These are phyloP conservation scores for Jaculus jaculus DNA, from an alignment of 2,113 vertebrate species.

Conservation along the genomic window DNA sequence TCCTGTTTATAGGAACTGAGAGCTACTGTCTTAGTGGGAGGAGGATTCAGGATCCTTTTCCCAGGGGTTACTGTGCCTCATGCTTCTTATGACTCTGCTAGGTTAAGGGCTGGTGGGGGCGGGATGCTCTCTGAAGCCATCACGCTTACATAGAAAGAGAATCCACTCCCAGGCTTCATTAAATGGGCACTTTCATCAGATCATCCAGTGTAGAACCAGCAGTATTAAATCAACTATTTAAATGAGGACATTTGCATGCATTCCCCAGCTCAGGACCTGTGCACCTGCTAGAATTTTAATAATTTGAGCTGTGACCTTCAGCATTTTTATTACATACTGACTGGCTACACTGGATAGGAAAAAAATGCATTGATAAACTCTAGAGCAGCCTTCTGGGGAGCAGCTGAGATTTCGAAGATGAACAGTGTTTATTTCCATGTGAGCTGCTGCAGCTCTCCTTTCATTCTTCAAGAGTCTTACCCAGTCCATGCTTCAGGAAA, in stretches of 20 bases:
- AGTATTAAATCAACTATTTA: conserved; percentile 43
- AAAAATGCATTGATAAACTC: background rate
- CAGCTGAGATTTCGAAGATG: conserved; percentile 8
- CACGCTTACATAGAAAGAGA: background rate
- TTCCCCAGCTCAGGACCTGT: background rate
- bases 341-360: background rate
- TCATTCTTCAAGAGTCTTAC: background rate
- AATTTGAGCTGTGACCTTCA: conserved; percentile 33
- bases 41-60: background rate
- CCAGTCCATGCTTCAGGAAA: background rate
- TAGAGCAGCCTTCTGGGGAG: background rate
- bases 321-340: background rate
- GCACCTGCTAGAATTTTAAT: conserved; percentile 66
- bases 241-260: conserved; percentile 50
- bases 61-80: background rate
- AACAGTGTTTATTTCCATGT: background rate
- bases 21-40: background rate
- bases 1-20: conserved; percentile 27
- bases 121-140: conserved; percentile 36
- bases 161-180: conserved; percentile 21
- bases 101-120: background rate
- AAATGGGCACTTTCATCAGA: background rate
- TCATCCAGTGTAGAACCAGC: background rate
- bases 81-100: background rate
- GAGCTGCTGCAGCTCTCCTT: background rate